Percentiles rank a stretch among this genome's conserved stretches.
Evolutionary conservation across 2,113 vertebrate genomes (phyloP).

Genomic region (Callithrix jacchus): DNA sequence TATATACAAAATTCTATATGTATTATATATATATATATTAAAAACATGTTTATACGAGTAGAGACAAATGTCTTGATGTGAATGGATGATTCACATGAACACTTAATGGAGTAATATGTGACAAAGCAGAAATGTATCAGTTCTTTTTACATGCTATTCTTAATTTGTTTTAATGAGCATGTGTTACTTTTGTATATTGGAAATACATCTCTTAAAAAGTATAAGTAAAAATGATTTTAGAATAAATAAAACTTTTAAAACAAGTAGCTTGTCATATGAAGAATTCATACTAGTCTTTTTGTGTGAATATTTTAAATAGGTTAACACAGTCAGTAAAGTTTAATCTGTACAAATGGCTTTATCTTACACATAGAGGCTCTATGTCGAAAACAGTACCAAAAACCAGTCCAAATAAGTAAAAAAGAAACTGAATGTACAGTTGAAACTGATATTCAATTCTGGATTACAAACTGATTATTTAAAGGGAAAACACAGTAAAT

Average conservation of each 20-base stretch:
- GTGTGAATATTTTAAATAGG: constrained; percentile 48
- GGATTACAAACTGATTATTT: not conserved
- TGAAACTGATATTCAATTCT: not conserved
- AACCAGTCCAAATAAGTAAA: not conserved
- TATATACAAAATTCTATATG: not conserved
- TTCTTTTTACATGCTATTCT: not conserved
- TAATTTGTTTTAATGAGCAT: not conserved
- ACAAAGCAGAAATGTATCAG: not conserved
- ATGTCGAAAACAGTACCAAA: not conserved
- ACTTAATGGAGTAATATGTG: not conserved
- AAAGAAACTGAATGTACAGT: not conserved
- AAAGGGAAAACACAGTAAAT: not conserved
- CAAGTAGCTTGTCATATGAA: not conserved
- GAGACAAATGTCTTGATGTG: not conserved
- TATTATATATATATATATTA: not conserved
- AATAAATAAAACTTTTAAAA: not conserved
- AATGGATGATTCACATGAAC: not conserved
- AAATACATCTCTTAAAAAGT: not conserved
- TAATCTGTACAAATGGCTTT: not conserved
- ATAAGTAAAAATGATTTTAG: constrained; percentile 1
- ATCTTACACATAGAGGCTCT: not conserved
- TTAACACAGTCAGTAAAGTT: constrained; percentile 23
- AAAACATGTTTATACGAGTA: not conserved
- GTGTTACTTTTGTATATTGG: not conserved
- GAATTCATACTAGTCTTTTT: not conserved